Base-by-base conservation (phyloP, 2,113 vertebrate genomes). In the Notothenia rossii region DNA sequence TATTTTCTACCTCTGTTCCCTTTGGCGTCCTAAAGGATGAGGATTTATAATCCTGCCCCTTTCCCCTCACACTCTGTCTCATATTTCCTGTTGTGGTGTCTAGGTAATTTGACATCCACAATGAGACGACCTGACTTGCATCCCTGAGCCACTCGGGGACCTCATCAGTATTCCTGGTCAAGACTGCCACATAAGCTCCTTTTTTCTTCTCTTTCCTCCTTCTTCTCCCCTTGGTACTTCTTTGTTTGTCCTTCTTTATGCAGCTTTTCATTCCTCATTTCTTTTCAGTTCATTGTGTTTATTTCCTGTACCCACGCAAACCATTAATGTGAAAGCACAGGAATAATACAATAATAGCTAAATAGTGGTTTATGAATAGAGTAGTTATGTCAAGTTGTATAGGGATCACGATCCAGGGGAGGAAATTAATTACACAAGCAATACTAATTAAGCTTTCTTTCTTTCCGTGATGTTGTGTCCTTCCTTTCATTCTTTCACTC, bases 121-220 rank as follows among this genome's bases (percentile, higher is more conserved):
- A 84, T 83, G 85, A 91, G 87, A 65, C 71, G 75, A 83, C 87
- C 88, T 88, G 88, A 88, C 92, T 86, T n/a, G 90, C 92, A 91
- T 92, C 82, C 74, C 77, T 87, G 82, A 88, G 84, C 83, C 77
- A 64, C 76, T 83, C 66, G 55, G 56, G 82, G 86, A 65, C 77
- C 90, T 90, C 86, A 91, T 93, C 88, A 90, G 91, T 88, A 93
- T 91, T 91, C 91, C 79, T 62, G 91, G 84, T 91, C 81, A 85
- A 84, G 83, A 73, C 82, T 45, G 85, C 86, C 75, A 77, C 89
- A 89, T 91, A 86, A 87, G 84, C 81, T 67, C 59, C 66, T 20
- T 67, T 70, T 65, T 67, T 22, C 15, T 55, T 49, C 49, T 46
- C 49, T 51, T 74, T 79, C 84, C 75, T 62, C 83, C 81, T 84